phyloP scores from a whole-genome alignment of 2,113 vertebrate species.

The Pholis gunnellus region DNA sequence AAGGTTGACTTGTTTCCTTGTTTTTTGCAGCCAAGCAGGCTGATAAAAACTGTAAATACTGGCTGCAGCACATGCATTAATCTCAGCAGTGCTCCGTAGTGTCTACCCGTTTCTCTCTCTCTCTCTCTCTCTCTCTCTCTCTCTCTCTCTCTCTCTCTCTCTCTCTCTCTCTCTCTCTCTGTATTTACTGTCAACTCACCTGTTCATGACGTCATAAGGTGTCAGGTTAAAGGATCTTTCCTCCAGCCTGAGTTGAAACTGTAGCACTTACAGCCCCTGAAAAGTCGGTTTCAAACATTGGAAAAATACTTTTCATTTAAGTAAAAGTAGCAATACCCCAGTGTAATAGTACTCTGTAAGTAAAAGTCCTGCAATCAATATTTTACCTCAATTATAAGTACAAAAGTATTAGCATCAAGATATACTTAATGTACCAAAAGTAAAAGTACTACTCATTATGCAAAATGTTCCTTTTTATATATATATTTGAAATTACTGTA shows the following conservation, averaged over 20 bases:
- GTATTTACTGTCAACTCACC: constrained; percentile 69
- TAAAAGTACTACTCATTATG: no score
- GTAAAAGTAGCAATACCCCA: not conserved
- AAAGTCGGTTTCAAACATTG: not conserved
- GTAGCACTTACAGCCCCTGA: not conserved
- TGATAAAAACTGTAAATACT: constrained; percentile 30
- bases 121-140: not conserved
- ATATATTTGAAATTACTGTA: no score
- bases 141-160: not conserved
- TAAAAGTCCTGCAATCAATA: not conserved
- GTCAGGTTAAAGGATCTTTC: constrained; percentile 34
- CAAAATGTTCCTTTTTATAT: no score
- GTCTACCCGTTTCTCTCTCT: not conserved
- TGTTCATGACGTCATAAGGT: constrained; percentile 24
- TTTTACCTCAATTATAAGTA: no score
- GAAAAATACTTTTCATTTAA: not conserved
- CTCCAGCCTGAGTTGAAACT: not conserved
- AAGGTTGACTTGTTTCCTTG: no score
- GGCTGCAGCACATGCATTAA: not conserved
- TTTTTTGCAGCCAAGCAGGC: no score
- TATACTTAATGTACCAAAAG: no score
- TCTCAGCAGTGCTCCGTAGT: not conserved
- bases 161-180: not conserved
- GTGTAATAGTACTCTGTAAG: not conserved
- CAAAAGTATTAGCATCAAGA: no score